Evolutionary conservation across 2,888 invertebrate genomes (phyloP), one percentile per base, ranked within the genome.

Genomic region (Macaria notata): DNA sequence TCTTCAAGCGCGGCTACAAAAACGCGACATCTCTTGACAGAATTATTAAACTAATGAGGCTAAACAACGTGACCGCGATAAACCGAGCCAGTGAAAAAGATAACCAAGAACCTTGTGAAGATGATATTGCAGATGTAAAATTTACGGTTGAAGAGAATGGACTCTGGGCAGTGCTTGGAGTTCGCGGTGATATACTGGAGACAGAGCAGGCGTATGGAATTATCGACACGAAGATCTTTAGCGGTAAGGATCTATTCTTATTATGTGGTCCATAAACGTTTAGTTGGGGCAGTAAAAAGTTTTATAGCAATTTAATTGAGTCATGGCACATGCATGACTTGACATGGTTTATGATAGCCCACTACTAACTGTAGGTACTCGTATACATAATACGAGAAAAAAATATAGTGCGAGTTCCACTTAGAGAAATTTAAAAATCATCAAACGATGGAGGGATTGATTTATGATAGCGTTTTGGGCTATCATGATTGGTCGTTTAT

Each of bases 171-270:
- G 81, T 80, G 6, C 65, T 87, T 5, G 91, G 90, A 19, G 81
- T 83, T 0, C 72, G 91, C 8, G 89, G 88, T 1, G 91, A 91
- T 59, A 76, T 90, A 39, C 80, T 81, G 7, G 70, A 69, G 9
- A 62, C 71, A 45, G 82, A 75, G 56, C 68, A 78, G 64, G 73
- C 86, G 1, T 90, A 91, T 49, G 94, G 94, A 46, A 85, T 93
- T 51, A 92, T 94, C 60, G 93, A 93, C 64, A 92, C 92, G 3
- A 93, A 93, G 78, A 80, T 93, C 53, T 76, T 92, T 9, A 77
- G 80, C 58, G 89, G 92, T 83, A 78, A 86, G 86, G 8, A 41
- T 36, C 5, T 6, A 36, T 3, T 36, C 33, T 36, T 36, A 36
- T 19, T 19, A 19, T 19, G 19, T 19, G 19, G 19, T 19, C 19